Evolutionary conservation across 2,888 invertebrate species (phyloP).

Genomic region (Apotomis turbidana): DNA sequence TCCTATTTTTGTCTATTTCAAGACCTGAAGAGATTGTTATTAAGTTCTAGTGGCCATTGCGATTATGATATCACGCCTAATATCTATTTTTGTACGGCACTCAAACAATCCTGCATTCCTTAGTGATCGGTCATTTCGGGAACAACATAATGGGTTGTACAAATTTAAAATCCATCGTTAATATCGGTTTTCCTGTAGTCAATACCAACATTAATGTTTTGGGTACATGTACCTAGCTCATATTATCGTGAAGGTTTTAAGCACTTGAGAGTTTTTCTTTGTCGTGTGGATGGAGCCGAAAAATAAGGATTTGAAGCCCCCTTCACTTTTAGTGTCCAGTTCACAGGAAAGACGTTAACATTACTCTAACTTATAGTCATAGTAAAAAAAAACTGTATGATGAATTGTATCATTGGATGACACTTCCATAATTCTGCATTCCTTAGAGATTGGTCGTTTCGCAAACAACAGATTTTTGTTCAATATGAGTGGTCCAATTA

Average conservation of each 20-base stretch:
- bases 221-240: too few species aligned
- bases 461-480: not conserved
- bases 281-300: too few species aligned
- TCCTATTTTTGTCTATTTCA: constrained; percentile 17
- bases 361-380: too few species aligned
- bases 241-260: too few species aligned
- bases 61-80: constrained; percentile 21
- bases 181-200: too few species aligned
- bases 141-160: not conserved
- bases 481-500: constrained; percentile 2
- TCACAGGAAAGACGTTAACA: not conserved
- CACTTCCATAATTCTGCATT: not conserved
- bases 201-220: too few species aligned
- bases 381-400: too few species aligned
- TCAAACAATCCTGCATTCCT: not conserved
- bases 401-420: too few species aligned
- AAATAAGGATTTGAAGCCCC: too few species aligned
- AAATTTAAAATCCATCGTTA: too few species aligned
- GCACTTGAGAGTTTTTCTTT: too few species aligned
- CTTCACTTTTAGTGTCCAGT: not conserved
- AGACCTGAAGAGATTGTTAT: constrained; percentile 24
- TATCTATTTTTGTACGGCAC: constrained; percentile 19
- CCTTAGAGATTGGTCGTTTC: not conserved
- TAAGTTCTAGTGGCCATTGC: constrained; percentile 6
- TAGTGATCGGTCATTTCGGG: too few species aligned